Base-by-base conservation (phyloP, 2,888 invertebrate species). In the Pteria penguin region DNA sequence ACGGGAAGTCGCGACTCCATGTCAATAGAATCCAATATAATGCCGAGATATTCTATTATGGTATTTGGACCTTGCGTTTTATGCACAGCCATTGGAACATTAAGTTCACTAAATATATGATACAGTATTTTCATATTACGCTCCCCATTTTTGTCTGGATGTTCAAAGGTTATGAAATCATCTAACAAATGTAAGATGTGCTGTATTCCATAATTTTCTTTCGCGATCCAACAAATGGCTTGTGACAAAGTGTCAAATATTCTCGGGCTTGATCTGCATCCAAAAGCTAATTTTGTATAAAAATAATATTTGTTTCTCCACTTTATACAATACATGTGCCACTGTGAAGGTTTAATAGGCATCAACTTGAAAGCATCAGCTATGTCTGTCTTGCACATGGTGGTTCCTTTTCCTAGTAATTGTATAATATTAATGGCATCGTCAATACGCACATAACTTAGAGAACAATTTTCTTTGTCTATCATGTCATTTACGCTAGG, bases 151-250 rank as follows among this genome's bases (percentile, higher is more conserved):
- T 29, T 14, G 1, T 29, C 4, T 36, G 45, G 45, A 18, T 57
- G 22, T n/a, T 78, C 57, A 29, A 74, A 63, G 0, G 77, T 77
- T n/a, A 75, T 52, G 26, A 78, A 75, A 58, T 75, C 75, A 68
- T 75, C 75, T 5, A 78, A 55, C 26, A 68, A 26, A 62, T 72
- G 63, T 1, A 78, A 52, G 24, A 78, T 68, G 33, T 67, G 32
- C 1, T 58, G 1, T 14, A 82, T 72, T 0, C 45, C 45, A 58
- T 82, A 77, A 33, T 78, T 79, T 27, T 73, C 22, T 32, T 31
- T 29, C 4, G 81, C 78, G 52, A 81, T 77, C 80, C 80, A 78
- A 66, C 72, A 68, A 2, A 80, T 52, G 26, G 80, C 78, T 45
- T 55, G 22, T 11, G 80, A 75, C 2, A 82, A 45, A 2, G 52